These are phyloP conservation scores for Triplophysa bombifrons DNA, from an alignment of 2,797 vertebrate genomes.

Conservation along the genomic window DNA sequence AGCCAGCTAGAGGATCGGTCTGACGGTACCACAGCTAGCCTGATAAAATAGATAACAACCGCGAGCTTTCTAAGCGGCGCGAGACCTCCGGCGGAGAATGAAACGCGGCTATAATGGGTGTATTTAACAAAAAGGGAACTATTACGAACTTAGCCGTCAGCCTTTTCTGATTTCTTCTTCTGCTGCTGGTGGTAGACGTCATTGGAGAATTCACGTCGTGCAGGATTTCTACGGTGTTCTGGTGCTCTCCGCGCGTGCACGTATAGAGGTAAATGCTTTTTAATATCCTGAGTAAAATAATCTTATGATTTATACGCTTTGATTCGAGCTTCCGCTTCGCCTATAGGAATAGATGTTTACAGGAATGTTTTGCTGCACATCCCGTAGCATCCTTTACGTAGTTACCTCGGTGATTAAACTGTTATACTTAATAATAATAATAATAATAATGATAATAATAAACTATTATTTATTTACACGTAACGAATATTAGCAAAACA, in stretches of 20 bases:
- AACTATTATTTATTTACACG: background rate
- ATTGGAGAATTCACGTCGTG: slow-evolving; percentile 62
- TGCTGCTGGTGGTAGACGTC: slow-evolving; percentile 40
- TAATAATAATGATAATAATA: too few relatives aligned
- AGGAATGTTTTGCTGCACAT: background rate
- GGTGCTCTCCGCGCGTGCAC: slow-evolving; percentile 52
- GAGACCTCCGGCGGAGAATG: slow-evolving; percentile 59
- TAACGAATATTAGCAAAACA: background rate
- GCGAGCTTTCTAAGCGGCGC: slow-evolving; percentile 42
- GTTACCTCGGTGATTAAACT: too few relatives aligned
- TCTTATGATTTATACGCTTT: background rate
- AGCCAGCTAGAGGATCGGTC: slow-evolving; percentile 62
- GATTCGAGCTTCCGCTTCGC: background rate
- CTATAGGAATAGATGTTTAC: slow-evolving; percentile 15
- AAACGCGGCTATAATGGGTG: slow-evolving; percentile 74
- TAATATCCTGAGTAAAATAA: background rate
- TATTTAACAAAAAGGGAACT: slow-evolving; percentile 68
- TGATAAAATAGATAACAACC: slow-evolving; percentile 52
- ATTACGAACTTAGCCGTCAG: slow-evolving; percentile 61
- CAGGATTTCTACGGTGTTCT: slow-evolving; percentile 64
- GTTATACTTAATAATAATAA: background rate
- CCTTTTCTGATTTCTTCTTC: slow-evolving; percentile 68
- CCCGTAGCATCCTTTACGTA: background rate
- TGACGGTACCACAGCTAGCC: slow-evolving; percentile 52
- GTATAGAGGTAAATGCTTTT: slow-evolving; percentile 70